A percentile compares a stretch with the other conserved stretches of the same genome.
These are phyloP conservation scores for Oscheius sp. DNA, from an alignment of 1,140 invertebrate species.

Conservation along the genomic window DNA sequence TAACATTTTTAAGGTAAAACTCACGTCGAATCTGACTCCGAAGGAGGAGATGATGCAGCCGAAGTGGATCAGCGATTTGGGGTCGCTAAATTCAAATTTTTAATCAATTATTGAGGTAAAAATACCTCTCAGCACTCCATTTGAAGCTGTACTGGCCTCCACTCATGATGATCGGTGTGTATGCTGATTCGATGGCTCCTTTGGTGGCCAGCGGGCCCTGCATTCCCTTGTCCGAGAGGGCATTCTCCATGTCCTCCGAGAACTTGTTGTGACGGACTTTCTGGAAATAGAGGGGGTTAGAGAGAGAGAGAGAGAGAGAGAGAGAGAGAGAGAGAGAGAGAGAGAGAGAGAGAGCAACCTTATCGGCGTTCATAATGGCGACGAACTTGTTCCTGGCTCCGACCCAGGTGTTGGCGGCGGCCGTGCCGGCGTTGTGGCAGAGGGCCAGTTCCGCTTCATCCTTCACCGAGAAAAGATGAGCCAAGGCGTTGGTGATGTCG, in stretches of 20 bases:
- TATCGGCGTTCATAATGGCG: slow-evolving; percentile 94
- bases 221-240: slow-evolving; percentile 72
- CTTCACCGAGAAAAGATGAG: slow-evolving; percentile 86
- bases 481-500: slow-evolving; percentile 81
- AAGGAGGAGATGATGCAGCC: slow-evolving; percentile 91
- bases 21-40: slow-evolving; percentile 81
- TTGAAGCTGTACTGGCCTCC: slow-evolving; percentile 94
- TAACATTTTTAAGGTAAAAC: background rate
- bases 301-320: no score
- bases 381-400: slow-evolving; percentile 96
- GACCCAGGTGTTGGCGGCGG: slow-evolving; percentile 88
- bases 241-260: slow-evolving; percentile 87
- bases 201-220: slow-evolving; percentile 90
- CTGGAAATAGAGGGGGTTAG: no score
- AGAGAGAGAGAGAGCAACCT: slow-evolving; percentile 61
- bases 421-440: slow-evolving; percentile 88
- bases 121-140: slow-evolving; percentile 77
- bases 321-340: slow-evolving; percentile 55
- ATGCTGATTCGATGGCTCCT: slow-evolving; percentile 86
- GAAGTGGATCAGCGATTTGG: slow-evolving; percentile 91
- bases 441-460: slow-evolving; percentile 86
- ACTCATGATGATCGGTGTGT: slow-evolving; percentile 96
- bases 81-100: slow-evolving; percentile 66
- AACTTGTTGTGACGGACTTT: slow-evolving; percentile 72
- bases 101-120: slow-evolving; percentile 46